phyloP scores from a whole-genome alignment of 2,797 vertebrate species.

The Xyrichtys novacula region DNA sequence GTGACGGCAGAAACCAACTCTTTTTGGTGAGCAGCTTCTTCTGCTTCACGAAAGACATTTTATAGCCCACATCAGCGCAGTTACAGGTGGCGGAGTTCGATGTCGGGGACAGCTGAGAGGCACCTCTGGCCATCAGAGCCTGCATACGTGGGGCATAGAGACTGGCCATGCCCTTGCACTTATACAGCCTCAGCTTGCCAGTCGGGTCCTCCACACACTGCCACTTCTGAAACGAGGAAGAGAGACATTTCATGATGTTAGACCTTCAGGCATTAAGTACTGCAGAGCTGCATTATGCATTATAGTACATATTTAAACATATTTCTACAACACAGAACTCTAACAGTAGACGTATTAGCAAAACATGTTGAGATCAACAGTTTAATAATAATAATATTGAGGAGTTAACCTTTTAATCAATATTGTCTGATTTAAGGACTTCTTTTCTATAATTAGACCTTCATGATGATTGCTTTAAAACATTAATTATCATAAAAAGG shows the following conservation, averaged over 20 bases:
- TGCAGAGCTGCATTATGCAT: background rate
- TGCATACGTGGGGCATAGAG: conserved; percentile 80
- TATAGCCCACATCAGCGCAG: conserved; percentile 84
- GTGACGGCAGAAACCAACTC: conserved; percentile 82
- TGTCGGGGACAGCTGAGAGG: conserved; percentile 81
- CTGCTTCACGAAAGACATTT: conserved; percentile 80
- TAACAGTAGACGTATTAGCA: background rate
- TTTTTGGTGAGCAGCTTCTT: conserved; percentile 90
- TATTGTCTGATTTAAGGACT: conserved; percentile 4
- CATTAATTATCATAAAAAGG: conserved; percentile 35
- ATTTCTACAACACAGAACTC: background rate
- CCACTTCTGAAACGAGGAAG: conserved; percentile 89
- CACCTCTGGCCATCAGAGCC: conserved; percentile 83
- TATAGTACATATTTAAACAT: conserved; percentile 1
- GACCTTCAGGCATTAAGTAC: background rate
- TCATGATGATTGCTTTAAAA: conserved; percentile 43
- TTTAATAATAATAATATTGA: conserved; percentile 13
- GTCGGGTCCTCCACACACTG: conserved; percentile 94
- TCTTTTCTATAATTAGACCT: background rate
- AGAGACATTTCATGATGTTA: background rate
- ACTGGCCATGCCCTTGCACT: conserved; percentile 90
- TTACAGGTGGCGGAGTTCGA: conserved; percentile 81
- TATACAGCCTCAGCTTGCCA: conserved; percentile 93
- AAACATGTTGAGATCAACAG: conserved; percentile 11
- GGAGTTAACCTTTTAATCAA: background rate